These are phyloP conservation scores for Drosophila truncata DNA, from an alignment of 1,140 invertebrate species.

Conservation along the genomic window DNA sequence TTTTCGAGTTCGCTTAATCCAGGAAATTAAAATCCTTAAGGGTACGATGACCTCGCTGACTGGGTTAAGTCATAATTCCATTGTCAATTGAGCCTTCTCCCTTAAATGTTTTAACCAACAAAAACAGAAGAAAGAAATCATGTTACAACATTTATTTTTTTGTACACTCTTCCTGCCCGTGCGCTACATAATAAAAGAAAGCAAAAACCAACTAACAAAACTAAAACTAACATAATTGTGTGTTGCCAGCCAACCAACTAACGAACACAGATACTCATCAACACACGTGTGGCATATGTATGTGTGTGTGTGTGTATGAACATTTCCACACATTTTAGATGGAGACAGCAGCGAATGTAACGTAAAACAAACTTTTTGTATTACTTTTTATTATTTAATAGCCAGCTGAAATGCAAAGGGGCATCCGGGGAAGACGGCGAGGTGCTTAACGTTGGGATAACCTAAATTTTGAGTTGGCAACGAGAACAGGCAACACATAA, in stretches of 20 bases:
- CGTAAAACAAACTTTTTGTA: conserved; percentile 59
- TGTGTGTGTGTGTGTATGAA: not conserved
- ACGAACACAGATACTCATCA: conserved; percentile 22
- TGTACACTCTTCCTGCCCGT: conserved; percentile 10
- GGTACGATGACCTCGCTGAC: not conserved
- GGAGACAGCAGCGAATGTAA: conserved; percentile 41
- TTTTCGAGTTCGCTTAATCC: not conserved
- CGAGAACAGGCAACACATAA: conserved; percentile 39
- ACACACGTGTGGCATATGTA: not conserved
- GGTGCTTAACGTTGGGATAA: conserved; percentile 49
- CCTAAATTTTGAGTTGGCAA: conserved; percentile 63
- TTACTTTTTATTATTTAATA: conserved; percentile 64
- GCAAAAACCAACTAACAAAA: conserved; percentile 14
- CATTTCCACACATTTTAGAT: conserved; percentile 31
- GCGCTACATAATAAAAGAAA: conserved; percentile 37
- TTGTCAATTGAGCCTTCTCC: conserved; percentile 6
- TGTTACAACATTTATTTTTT: conserved; percentile 41
- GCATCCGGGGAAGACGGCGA: not conserved
- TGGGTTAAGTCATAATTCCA: conserved; percentile 7
- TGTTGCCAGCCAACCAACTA: conserved; percentile 62
- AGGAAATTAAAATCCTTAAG: not conserved
- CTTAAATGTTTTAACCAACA: conserved; percentile 14
- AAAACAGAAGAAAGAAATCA: conserved; percentile 21
- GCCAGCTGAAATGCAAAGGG: conserved; percentile 15
- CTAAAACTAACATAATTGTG: conserved; percentile 44